Percentiles rank a stretch among this genome's conserved stretches.
Evolutionary conservation across 2,888 invertebrate genomes (phyloP).

Genomic region (Nephrotoma appendiculata): DNA sequence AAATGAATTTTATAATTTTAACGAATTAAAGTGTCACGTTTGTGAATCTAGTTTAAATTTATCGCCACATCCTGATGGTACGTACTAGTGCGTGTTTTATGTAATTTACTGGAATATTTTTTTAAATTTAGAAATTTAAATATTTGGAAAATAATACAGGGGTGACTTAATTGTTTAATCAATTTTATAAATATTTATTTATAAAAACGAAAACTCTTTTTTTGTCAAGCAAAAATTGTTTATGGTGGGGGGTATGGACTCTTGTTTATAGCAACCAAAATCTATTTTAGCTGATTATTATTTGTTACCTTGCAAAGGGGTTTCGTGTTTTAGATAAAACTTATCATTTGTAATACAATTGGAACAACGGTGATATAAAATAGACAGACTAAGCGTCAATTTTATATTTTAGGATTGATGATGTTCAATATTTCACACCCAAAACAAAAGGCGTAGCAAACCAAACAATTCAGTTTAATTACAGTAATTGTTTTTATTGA

Average conservation of each 20-base stretch:
- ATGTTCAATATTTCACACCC: neutral
- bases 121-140: neutral
- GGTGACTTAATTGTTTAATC: neutral
- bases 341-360: too few relatives aligned
- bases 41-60: conserved; percentile 32
- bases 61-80: conserved; percentile 28
- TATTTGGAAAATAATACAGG: neutral
- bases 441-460: neutral
- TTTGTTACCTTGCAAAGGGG: neutral
- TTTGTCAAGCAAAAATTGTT: neutral
- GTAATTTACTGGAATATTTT: neutral
- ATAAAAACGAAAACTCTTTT: neutral
- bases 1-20: conserved; percentile 36
- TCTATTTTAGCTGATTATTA: neutral
- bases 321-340: neutral
- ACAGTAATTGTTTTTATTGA: neutral
- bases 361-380: neutral
- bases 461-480: neutral
- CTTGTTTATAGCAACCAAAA: neutral
- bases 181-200: neutral
- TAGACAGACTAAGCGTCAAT: neutral
- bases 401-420: neutral
- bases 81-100: conserved; percentile 13
- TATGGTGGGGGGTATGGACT: neutral
- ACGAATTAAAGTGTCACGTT: conserved; percentile 33